Conservation (phyloP, 2,113 vertebrate genomes). For the Synchiropus splendidus region DNA sequence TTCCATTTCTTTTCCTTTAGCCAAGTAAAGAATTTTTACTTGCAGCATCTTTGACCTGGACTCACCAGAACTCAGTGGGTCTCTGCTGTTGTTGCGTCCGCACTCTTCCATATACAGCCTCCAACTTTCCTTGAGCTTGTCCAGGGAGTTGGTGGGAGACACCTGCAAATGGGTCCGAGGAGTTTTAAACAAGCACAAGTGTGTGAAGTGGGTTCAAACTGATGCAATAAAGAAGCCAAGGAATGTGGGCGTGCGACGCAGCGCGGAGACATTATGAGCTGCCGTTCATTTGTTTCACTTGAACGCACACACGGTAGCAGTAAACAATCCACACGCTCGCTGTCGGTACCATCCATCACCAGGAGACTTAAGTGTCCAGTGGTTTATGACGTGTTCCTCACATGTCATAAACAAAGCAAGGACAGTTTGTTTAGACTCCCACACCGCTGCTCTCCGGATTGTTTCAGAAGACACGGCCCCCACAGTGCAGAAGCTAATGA, state of each 20-base stretch:
- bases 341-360: constrained; percentile 10
- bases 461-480: constrained; percentile 9
- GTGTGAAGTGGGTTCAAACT: not conserved
- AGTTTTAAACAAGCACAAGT: not conserved
- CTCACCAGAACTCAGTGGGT: constrained; percentile 52
- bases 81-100: constrained; percentile 52
- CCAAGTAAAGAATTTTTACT: no score
- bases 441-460: constrained; percentile 8
- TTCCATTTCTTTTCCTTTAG: no score
- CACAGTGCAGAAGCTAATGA: constrained; percentile 1
- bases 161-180: constrained; percentile 29
- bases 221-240: not conserved
- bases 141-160: constrained; percentile 49
- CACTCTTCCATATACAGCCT: constrained; percentile 60
- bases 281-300: constrained; percentile 16
- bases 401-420: constrained; percentile 2
- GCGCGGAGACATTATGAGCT: not conserved
- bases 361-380: not conserved
- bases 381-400: not conserved
- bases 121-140: constrained; percentile 59
- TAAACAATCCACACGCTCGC: constrained; percentile 12
- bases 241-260: constrained; percentile 1
- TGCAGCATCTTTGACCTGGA: no score
- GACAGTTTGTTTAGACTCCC: constrained; percentile 17
- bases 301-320: constrained; percentile 2